A percentile compares a stretch with the other conserved stretches of the same genome.
These are phyloP conservation scores for Cathartes aura DNA, from an alignment of 2,113 vertebrate genomes.

Conservation along the genomic window DNA sequence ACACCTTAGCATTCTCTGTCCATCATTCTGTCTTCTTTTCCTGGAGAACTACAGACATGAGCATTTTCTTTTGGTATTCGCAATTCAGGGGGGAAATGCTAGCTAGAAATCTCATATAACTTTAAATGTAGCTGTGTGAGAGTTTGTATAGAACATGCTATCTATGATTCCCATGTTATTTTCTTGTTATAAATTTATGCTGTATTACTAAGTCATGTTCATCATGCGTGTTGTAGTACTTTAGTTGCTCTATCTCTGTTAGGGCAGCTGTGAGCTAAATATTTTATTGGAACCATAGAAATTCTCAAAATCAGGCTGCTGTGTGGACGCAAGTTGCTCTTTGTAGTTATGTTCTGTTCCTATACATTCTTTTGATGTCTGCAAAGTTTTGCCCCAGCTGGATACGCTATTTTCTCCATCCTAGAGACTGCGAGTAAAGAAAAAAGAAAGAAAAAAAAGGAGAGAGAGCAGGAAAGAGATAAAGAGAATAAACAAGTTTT, in stretches of 20 bases:
- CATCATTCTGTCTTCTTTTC: neutral
- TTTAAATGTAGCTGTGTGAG: neutral
- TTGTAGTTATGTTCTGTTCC: neutral
- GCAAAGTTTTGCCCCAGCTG: conserved; percentile 16
- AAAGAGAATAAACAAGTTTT: conserved; percentile 1
- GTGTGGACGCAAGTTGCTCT: neutral
- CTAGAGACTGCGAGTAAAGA: neutral
- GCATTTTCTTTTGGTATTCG: neutral
- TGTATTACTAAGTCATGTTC: neutral
- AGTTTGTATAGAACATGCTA: neutral
- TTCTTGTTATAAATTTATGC: neutral
- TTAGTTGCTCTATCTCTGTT: neutral
- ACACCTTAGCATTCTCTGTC: neutral
- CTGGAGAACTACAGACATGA: neutral
- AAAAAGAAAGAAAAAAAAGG: neutral
- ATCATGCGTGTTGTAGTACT: neutral
- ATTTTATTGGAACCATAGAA: neutral
- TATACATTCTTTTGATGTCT: conserved; percentile 5
- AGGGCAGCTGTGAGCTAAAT: conserved; percentile 3
- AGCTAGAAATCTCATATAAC: neutral
- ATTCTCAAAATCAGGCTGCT: neutral
- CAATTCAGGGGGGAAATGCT: neutral
- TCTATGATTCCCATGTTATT: neutral
- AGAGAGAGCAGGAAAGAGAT: neutral
- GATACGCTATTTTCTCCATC: conserved; percentile 21